Base-by-base conservation (phyloP, 2,113 vertebrate species). In the Uria aalge region DNA sequence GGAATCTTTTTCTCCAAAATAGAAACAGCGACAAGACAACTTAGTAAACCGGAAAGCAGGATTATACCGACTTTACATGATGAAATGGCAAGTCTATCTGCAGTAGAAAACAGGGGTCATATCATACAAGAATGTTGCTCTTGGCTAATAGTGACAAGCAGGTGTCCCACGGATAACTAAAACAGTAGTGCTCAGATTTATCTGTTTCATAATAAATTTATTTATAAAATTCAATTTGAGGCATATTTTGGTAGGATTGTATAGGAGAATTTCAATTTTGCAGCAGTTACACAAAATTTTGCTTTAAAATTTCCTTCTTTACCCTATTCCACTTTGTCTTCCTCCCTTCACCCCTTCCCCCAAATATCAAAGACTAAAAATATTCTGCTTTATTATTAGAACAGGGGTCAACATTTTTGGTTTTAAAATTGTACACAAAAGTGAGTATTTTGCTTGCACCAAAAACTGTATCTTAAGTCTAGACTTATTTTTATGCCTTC, bases 31-130 rank as follows among this genome's bases (percentile, higher is more conserved):
- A 41, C 29, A 15, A 16, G 71, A 12, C 2, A 0, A 27, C n/a
- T 53, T 5, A 2, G 26, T 41, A 8, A 32, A 11, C 23, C 11
- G 78, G 57, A 30, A 38, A 52, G 88, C 57, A 8, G 45, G 0
- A 4, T 23, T 12, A 23, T 11, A 2, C 38, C 1, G 4, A 6
- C n/a, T 67, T 55, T 4, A 5, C 8, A 0, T 1, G 41, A 17
- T 34, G 68, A 30, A 68, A 36, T 2, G 29, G 63, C 59, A 17
- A 38, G 41, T 23, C 60, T 53, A 2, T 20, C 30, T 64, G 52
- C 75, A 30, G 38, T 11, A 47, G 57, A 21, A 64, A 60, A 59
- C 59, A 57, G 52, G 14, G 20, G 40, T 71, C 0, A 0, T 34
- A 21, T 26, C 73, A 3, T 10, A 22, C 0, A 1, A 47, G n/a